A percentile compares a stretch with the other conserved stretches of the same genome.
phyloP scores from a whole-genome alignment of 2,113 vertebrate species.

The Hepsetus odoe region DNA sequence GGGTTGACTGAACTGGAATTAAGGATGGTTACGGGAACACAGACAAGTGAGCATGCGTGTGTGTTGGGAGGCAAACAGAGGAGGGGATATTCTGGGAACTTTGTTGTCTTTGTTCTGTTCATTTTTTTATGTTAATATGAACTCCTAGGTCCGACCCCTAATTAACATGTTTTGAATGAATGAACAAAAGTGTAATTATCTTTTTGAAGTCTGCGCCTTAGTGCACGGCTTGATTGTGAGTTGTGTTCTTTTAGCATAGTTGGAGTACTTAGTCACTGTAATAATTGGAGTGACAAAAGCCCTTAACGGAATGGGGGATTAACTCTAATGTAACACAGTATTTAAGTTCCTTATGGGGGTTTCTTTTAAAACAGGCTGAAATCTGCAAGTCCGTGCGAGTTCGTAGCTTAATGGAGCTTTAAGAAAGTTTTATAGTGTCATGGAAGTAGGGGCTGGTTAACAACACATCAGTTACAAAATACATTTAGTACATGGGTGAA shows the following conservation, averaged over 20 bases:
- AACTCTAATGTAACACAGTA: neutral
- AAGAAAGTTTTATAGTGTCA: neutral
- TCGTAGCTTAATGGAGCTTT: neutral
- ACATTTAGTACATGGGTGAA: too few species aligned
- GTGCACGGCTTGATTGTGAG: neutral
- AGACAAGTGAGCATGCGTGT: slow-evolving; percentile 22
- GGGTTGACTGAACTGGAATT: slow-evolving; percentile 52
- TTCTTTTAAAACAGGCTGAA: neutral
- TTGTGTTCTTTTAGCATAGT: neutral
- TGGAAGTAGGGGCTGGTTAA: neutral
- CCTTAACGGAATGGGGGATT: neutral
- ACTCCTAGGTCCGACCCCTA: neutral
- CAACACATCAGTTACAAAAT: too few species aligned
- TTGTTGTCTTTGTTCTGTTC: slow-evolving; percentile 31
- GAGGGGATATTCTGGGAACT: slow-evolving; percentile 28
- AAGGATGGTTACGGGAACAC: slow-evolving; percentile 45
- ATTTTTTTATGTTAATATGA: slow-evolving; percentile 46
- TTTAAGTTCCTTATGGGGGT: neutral
- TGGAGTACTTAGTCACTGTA: neutral
- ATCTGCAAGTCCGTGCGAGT: neutral
- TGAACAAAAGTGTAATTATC: slow-evolving; percentile 40
- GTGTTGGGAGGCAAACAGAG: neutral
- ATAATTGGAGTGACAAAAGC: slow-evolving; percentile 6
- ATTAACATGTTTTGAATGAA: slow-evolving; percentile 39
- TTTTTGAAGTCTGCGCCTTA: slow-evolving; percentile 15